These are phyloP conservation scores for Hyaena hyaena DNA, from an alignment of 2,113 vertebrate genomes.

Conservation along the genomic window DNA sequence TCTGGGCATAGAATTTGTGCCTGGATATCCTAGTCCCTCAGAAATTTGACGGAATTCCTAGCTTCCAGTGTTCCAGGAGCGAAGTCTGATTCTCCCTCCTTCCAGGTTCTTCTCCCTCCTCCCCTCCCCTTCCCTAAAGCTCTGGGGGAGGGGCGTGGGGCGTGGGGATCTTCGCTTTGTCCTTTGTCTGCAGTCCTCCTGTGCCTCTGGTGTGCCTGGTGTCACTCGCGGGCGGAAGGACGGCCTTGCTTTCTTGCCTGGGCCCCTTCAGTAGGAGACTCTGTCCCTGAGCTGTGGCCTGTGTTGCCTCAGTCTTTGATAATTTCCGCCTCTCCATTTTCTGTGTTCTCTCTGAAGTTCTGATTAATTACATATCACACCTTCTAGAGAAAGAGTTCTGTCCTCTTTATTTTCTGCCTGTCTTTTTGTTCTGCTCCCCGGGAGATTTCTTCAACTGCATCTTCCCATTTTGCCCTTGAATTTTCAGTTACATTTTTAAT, in stretches of 20 bases:
- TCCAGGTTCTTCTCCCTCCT: not conserved
- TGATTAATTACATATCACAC: not conserved
- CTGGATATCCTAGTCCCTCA: not conserved
- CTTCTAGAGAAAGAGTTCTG: not conserved
- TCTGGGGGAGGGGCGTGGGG: not conserved
- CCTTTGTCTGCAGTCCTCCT: not conserved
- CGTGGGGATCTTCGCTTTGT: not conserved
- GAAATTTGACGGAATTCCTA: not conserved
- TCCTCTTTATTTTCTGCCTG: not conserved
- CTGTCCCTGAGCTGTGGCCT: no score
- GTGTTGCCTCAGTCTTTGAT: no score
- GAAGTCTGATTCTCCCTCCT: not conserved
- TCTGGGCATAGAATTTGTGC: not conserved
- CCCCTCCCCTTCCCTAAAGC: not conserved
- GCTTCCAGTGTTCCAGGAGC: not conserved
- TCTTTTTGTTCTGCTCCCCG: not conserved
- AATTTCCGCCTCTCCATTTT: not conserved
- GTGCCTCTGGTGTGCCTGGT: no score
- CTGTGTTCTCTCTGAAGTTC: not conserved
- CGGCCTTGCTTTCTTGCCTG: not conserved
- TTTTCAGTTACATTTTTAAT: not conserved
- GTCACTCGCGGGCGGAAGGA: not conserved
- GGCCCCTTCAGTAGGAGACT: not conserved
- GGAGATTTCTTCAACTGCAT: not conserved
- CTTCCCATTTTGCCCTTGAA: not conserved